Evolutionary conservation across 2,888 invertebrate species (phyloP).

Genomic region (Argyra leucocephala): DNA sequence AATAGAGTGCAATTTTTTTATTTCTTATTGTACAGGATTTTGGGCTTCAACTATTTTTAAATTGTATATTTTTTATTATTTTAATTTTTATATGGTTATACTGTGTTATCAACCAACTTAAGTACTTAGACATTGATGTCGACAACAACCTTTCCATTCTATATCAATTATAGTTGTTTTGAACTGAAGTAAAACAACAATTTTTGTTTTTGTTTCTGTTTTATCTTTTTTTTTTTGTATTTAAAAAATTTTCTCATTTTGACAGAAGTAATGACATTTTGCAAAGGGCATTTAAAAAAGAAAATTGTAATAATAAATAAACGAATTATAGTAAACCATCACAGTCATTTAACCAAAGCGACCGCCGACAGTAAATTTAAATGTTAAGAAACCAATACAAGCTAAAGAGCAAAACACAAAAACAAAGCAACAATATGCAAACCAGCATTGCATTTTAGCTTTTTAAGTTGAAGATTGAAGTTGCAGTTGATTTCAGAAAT

Average conservation of each 20-base stretch:
- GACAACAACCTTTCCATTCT: neutral
- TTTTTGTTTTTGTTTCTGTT: neutral
- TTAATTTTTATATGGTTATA: too few relatives aligned
- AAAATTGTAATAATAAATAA: neutral
- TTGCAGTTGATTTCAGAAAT: too few relatives aligned
- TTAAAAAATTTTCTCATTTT: neutral
- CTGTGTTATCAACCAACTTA: too few relatives aligned
- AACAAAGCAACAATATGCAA: too few relatives aligned
- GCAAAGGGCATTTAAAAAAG: neutral
- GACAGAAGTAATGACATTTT: neutral
- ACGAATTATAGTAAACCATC: neutral
- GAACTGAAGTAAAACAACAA: neutral
- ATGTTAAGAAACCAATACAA: neutral
- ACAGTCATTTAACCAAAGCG: neutral
- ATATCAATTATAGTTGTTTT: neutral
- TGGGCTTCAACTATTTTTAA: neutral
- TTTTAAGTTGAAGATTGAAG: too few relatives aligned
- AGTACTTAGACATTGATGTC: neutral
- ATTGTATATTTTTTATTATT: neutral
- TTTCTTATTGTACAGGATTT: neutral
- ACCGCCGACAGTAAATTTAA: conserved; percentile 3
- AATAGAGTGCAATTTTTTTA: neutral
- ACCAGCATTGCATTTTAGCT: too few relatives aligned
- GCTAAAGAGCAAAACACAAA: too few relatives aligned
- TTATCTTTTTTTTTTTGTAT: too few relatives aligned